Evolutionary conservation across 2,888 invertebrate species (phyloP).

Genomic region (Nycteola revayana): DNA sequence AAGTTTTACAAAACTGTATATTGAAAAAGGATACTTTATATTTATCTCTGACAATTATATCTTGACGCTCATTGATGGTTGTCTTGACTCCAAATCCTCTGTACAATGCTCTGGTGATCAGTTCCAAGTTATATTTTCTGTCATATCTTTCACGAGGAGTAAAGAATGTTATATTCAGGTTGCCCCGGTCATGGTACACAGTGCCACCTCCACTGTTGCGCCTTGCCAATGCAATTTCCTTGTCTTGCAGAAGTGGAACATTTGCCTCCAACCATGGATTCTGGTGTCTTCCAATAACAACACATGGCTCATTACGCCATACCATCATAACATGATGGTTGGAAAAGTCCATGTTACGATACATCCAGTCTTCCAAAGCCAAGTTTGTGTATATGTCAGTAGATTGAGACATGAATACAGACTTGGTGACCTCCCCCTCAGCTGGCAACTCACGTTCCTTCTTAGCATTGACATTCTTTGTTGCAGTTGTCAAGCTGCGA

Average conservation of each 20-base stretch:
- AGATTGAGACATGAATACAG: conserved; percentile 95
- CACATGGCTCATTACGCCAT: conserved; percentile 96
- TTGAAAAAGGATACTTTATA: conserved; percentile 85
- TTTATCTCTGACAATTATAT: conserved; percentile 90
- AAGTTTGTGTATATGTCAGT: conserved; percentile 95
- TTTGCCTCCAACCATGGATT: conserved; percentile 98
- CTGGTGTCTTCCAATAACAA: conserved; percentile 98
- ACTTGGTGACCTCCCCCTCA: conserved; percentile 86
- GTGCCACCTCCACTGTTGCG: conserved; percentile 98
- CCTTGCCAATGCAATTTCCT: conserved; percentile 89
- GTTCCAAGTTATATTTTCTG: conserved; percentile 92
- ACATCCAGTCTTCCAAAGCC: conserved; percentile 98
- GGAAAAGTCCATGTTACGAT: conserved; percentile 91
- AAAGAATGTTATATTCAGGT: conserved; percentile 96
- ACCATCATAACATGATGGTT: conserved; percentile 93
- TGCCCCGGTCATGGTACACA: conserved; percentile 97
- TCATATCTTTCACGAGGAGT: conserved; percentile 91
- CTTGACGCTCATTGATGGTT: conserved; percentile 90
- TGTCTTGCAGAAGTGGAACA: conserved; percentile 83
- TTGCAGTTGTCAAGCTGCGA: conserved; percentile 52
- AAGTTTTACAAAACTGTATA: too few relatives aligned
- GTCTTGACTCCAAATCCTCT: conserved; percentile 91
- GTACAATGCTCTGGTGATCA: conserved; percentile 91
- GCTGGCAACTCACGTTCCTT: conserved; percentile 52
- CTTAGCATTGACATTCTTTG: conserved; percentile 45